A percentile compares a stretch with the other conserved stretches of the same genome.
These are phyloP conservation scores for Drosophila lacertosa DNA, from an alignment of 1,140 invertebrate genomes.

Conservation along the genomic window DNA sequence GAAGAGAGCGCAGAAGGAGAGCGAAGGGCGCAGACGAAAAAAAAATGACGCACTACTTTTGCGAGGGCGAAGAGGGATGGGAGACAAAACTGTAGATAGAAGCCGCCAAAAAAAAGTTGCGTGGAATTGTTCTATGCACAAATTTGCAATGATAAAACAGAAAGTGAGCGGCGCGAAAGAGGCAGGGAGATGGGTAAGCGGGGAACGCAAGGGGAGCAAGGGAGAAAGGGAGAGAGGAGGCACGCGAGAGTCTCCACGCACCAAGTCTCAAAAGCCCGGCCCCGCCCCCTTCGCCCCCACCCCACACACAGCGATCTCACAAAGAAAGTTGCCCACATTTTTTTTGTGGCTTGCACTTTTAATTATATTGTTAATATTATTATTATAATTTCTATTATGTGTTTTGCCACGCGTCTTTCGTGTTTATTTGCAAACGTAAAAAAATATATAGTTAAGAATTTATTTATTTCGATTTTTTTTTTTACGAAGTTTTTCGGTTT, in stretches of 20 bases:
- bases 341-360: conserved; percentile 23
- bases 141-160: conserved; percentile 7
- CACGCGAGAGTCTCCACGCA: neutral
- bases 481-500: conserved; percentile 29
- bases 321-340: conserved; percentile 32
- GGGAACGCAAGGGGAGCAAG: neutral
- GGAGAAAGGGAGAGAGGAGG: neutral
- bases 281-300: neutral
- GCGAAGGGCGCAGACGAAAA: neutral
- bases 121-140: conserved; percentile 13
- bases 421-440: conserved; percentile 16
- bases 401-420: conserved; percentile 21
- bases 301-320: conserved; percentile 22
- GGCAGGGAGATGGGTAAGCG: neutral
- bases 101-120: conserved; percentile 6
- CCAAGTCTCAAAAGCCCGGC: neutral
- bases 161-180: neutral
- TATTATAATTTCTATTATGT: neutral
- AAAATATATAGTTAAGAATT: no score
- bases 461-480: neutral
- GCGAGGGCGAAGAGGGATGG: neutral
- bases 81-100: neutral
- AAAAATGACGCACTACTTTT: conserved; percentile 3
- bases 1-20: neutral
- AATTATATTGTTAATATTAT: neutral